Base-by-base conservation (phyloP, 2,888 invertebrate species). In the Tanaodytes sp. region DNA sequence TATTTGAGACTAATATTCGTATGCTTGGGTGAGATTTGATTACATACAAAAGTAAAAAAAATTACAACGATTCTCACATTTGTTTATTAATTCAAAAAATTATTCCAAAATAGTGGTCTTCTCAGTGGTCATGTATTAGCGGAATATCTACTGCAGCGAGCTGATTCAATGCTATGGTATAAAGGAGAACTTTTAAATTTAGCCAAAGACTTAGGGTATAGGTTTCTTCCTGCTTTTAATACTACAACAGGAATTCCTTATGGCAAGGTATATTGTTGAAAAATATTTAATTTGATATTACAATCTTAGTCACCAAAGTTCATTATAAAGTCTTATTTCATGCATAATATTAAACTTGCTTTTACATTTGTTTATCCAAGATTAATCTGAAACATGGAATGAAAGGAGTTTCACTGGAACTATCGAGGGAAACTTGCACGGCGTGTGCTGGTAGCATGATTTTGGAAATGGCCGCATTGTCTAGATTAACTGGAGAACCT, bases 401-500 rank as follows among this genome's bases (percentile, higher is more conserved):
- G 84, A 93, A 93, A 83, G 90, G 90, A 70, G 89, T 91, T 27
- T 90, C 91, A 15, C 79, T 94, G 46, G 90, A 91, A 71, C 89
- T 91, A 75, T 92, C 92, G 0, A 88, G 93, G 2, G 97, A 97
- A 86, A 98, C 98, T 0, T 98, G 98, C 82, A 98, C 98, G 0
- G 98, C 98, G 0, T 99, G 98, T 86, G 98, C 97, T 1, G 98
- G 98, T 0, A 98, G 98, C 0, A 97, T 98, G 91, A 93, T 99
- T 51, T 86, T 99, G 27, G 98, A 99, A 87, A 96, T 98, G 91
- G 98, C 98, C 0, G 96, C 98, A 0, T 88, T 99, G 5, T 96
- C 96, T 1, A 90, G 98, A 1, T 88, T 99, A 49, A 95, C 96
- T 0, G 97, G 95, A 78, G 94, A 96, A 82, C 91, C 93, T 0